These are phyloP conservation scores for Cinclus cinclus DNA, from an alignment of 2,113 vertebrate genomes.

Conservation along the genomic window DNA sequence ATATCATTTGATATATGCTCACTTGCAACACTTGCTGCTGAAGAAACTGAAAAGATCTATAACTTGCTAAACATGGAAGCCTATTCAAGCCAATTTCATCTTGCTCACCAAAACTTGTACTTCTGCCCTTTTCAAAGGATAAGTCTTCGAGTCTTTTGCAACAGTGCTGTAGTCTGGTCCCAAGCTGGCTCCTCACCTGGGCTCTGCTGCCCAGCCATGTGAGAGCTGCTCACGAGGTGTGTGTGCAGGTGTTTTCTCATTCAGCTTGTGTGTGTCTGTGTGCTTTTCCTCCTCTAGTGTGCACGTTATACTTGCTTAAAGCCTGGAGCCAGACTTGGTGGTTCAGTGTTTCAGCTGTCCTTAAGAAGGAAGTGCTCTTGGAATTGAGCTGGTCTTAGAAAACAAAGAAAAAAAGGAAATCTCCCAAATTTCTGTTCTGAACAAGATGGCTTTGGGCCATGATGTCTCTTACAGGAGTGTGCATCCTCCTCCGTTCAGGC, in stretches of 20 bases:
- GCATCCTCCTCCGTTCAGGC: background rate
- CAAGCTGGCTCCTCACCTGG: background rate
- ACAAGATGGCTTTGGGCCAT: background rate
- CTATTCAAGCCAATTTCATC: background rate
- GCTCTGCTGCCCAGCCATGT: background rate
- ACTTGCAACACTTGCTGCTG: background rate
- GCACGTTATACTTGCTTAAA: background rate
- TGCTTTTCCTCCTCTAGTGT: background rate
- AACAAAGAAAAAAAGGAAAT: background rate
- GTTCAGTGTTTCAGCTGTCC: background rate
- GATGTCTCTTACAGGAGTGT: background rate
- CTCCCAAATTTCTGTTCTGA: background rate
- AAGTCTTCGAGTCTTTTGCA: background rate
- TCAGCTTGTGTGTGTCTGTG: background rate
- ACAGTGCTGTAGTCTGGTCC: background rate
- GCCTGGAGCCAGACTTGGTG: background rate
- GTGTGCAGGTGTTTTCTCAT: background rate
- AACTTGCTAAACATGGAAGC: background rate
- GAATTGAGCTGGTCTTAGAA: background rate
- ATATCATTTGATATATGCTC: background rate
- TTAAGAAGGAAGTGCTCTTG: conserved; percentile 9
- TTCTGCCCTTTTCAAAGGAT: background rate
- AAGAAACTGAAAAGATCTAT: background rate
- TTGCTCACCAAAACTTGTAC: background rate
- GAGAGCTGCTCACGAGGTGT: background rate